A percentile compares a stretch with the other conserved stretches of the same genome.
Evolutionary conservation across 2,888 invertebrate genomes (phyloP).

Genomic region (Drosophila lacicola): DNA sequence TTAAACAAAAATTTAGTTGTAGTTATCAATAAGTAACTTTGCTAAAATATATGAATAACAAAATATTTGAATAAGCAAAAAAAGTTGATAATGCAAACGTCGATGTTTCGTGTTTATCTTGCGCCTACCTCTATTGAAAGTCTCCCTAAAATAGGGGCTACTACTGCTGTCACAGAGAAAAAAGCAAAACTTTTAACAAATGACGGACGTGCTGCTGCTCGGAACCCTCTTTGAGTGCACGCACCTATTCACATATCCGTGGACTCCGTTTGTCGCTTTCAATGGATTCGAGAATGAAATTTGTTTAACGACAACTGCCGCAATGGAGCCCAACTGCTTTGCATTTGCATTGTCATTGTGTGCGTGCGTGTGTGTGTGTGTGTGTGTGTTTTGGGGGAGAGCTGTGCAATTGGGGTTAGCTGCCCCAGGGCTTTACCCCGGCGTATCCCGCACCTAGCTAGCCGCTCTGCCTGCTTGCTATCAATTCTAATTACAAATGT

Average conservation of each 20-base stretch:
- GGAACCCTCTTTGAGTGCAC: conserved; percentile 12
- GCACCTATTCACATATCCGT: neutral
- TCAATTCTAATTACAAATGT: conserved; percentile 85
- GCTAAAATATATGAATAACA: no score
- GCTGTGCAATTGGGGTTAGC: conserved; percentile 8
- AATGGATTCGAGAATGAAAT: conserved; percentile 63
- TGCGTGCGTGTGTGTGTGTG: conserved; percentile 1
- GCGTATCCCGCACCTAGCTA: neutral
- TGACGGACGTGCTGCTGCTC: conserved; percentile 53
- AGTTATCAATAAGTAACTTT: no score
- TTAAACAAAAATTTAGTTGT: no score
- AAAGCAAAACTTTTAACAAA: conserved; percentile 62
- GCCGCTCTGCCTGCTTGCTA: conserved; percentile 60
- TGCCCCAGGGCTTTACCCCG: neutral
- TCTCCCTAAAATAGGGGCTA: conserved; percentile 1
- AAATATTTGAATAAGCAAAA: no score
- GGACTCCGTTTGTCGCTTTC: conserved; percentile 13
- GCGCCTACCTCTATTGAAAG: neutral
- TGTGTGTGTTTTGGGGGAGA: conserved; percentile 3
- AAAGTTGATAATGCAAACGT: neutral
- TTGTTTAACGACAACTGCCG: conserved; percentile 73
- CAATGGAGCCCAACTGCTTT: conserved; percentile 32
- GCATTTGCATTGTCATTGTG: conserved; percentile 45
- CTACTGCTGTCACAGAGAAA: neutral
- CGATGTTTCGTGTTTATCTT: neutral